phyloP scores from a whole-genome alignment of 1,140 invertebrate species.

The Phymorhynchus buccinoides region DNA sequence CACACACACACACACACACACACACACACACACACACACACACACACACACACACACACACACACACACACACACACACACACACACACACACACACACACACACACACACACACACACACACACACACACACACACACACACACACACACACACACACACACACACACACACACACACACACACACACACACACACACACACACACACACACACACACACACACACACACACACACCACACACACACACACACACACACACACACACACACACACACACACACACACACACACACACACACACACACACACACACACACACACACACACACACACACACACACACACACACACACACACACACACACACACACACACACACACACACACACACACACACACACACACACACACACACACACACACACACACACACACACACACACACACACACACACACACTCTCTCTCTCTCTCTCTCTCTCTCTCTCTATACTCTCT shows the following conservation, averaged over 20 bases:
- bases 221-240: background rate
- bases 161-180: background rate
- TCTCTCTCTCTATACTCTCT: no score
- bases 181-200: background rate
- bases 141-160: background rate
- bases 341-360: background rate
- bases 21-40: background rate
- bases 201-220: no score
- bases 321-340: no score
- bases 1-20: conserved; percentile 12
- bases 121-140: conserved; percentile 17
- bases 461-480: no score
- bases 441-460: background rate
- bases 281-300: background rate
- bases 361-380: conserved; percentile 13
- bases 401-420: background rate
- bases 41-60: background rate
- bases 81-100: no score
- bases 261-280: background rate
- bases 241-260: conserved; percentile 19
- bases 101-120: background rate
- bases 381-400: background rate
- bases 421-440: background rate
- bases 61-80: background rate
- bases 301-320: background rate